A percentile compares a stretch with the other conserved stretches of the same genome.
Conservation (phyloP, 2,113 vertebrate genomes). For the Lates calcarifer region DNA sequence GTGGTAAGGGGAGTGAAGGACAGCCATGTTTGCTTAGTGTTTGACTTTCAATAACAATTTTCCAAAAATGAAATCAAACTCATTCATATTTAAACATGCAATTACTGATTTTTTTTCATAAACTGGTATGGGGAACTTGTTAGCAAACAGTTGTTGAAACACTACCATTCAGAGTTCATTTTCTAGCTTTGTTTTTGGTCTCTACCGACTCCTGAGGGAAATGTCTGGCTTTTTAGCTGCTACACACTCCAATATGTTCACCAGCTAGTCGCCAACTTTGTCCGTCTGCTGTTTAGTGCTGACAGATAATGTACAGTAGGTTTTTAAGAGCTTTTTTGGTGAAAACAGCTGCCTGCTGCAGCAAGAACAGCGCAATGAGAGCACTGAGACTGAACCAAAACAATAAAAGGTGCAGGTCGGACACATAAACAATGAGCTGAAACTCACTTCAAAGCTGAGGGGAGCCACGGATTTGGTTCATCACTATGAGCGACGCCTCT, state of each 20-base stretch:
- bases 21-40: neutral
- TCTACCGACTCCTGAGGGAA: neutral
- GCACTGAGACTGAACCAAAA: too few species aligned
- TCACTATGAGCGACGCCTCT: neutral
- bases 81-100: neutral
- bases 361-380: too few species aligned
- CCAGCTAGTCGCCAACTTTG: neutral
- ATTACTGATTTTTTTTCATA: neutral
- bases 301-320: neutral
- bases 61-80: neutral
- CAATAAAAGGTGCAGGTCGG: neutral
- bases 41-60: neutral
- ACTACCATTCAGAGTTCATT: neutral
- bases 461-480: neutral
- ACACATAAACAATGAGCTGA: neutral
- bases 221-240: neutral
- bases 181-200: constrained; percentile 1
- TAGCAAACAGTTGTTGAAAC: neutral
- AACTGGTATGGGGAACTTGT: neutral
- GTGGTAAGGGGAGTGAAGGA: neutral
- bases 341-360: too few species aligned
- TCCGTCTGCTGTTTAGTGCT: neutral
- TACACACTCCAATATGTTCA: neutral
- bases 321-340: too few species aligned
- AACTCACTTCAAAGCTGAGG: neutral